These are phyloP conservation scores for Paralvinella palmiformis DNA, from an alignment of 1,140 invertebrate species.

Conservation along the genomic window DNA sequence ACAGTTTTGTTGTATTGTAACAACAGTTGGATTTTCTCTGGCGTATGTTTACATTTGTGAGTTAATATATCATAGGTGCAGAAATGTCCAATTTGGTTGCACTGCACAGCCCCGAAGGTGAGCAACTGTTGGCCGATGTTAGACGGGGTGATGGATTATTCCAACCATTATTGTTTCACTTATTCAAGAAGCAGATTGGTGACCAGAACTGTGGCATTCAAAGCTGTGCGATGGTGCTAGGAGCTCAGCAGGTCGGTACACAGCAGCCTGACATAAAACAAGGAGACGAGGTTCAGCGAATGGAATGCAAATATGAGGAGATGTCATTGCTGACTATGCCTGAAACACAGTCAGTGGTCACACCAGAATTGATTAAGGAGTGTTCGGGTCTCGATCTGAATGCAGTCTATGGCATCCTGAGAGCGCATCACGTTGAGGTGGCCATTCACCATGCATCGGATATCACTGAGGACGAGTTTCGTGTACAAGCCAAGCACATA, in stretches of 20 bases:
- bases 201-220: constrained; percentile 1
- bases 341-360: background rate
- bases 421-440: background rate
- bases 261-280: background rate
- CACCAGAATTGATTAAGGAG: background rate
- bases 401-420: background rate
- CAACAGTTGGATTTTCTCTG: no score
- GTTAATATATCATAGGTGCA: no score
- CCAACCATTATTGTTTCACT: constrained; percentile 15
- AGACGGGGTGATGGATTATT: background rate
- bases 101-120: background rate
- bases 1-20: no score
- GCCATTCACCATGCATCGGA: constrained; percentile 1
- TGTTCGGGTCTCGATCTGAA: background rate
- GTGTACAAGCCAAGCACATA: background rate
- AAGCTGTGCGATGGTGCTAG: background rate
- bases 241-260: background rate
- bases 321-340: background rate
- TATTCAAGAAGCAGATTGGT: constrained; percentile 1
- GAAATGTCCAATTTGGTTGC: background rate
- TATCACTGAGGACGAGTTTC: background rate
- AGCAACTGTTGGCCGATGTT: background rate
- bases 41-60: no score
- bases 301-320: background rate
- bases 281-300: background rate